Conservation (phyloP, 2,888 invertebrate genomes). For the Boloria euphrosyne region DNA sequence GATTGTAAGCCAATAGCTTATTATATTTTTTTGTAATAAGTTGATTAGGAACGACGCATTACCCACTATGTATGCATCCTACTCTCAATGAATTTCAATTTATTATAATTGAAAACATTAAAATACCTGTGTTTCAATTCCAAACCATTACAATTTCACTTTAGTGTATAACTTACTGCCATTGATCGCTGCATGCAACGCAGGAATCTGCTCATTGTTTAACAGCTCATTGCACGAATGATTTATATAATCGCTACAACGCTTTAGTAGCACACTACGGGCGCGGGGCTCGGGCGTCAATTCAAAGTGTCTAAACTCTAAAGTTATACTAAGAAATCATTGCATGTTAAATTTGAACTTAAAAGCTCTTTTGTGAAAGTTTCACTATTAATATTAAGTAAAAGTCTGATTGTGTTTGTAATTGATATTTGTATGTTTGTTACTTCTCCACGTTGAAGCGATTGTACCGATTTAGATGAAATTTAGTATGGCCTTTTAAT, state of each 20-base stretch:
- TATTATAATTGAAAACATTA: neutral
- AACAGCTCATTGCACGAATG: conserved; percentile 23
- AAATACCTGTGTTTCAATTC: conserved; percentile 3
- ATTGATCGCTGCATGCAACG: conserved; percentile 3
- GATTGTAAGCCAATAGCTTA: no score
- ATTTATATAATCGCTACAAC: conserved; percentile 27
- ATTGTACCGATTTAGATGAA: no score
- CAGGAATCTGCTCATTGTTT: conserved; percentile 23
- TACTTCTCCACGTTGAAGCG: no score
- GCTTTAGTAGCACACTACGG: conserved; percentile 16
- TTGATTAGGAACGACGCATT: no score
- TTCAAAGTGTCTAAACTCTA: neutral
- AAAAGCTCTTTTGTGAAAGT: neutral
- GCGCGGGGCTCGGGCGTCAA: conserved; percentile 2
- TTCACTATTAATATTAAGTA: no score
- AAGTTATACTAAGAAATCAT: neutral
- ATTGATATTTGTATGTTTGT: no score
- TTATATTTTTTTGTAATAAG: no score
- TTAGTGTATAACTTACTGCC: conserved; percentile 12
- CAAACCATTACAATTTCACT: conserved; percentile 7
- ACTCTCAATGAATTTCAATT: no score
- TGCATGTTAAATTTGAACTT: neutral
- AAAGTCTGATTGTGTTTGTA: no score
- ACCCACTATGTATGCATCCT: no score
- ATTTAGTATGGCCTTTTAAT: no score